These are phyloP conservation scores for Pachydiplax longipennis DNA, from an alignment of 2,888 invertebrate genomes.

Conservation along the genomic window DNA sequence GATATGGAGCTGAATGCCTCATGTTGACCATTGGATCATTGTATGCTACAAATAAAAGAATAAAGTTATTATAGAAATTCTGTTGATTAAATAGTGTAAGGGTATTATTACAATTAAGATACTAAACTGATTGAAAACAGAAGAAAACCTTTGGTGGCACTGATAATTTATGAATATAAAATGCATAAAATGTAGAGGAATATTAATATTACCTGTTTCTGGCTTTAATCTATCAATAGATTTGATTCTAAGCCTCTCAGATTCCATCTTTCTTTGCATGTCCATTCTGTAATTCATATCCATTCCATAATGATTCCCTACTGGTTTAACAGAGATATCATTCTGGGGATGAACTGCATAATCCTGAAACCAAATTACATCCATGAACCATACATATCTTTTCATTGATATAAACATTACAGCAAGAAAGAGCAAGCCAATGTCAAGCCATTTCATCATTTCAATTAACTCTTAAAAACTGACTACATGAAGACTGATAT, in stretches of 20 bases:
- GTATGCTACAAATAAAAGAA: neutral
- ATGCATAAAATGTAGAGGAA: no score
- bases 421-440: no score
- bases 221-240: constrained; percentile 43
- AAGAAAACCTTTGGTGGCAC: no score
- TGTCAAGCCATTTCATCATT: no score
- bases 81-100: neutral
- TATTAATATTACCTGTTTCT: constrained; percentile 16
- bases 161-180: no score
- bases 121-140: no score
- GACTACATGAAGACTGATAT: no score
- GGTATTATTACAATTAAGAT: neutral
- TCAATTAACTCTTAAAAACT: no score
- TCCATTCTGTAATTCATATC: constrained; percentile 45
- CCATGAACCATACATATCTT: neutral
- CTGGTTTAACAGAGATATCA: constrained; percentile 27
- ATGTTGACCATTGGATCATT: constrained; percentile 32
- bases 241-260: constrained; percentile 42
- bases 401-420: neutral
- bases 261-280: constrained; percentile 41
- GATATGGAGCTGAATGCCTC: constrained; percentile 19
- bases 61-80: no score
- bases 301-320: constrained; percentile 44
- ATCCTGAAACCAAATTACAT: neutral
- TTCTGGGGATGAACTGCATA: constrained; percentile 5